Evolutionary conservation across 1,140 invertebrate genomes (phyloP).

Genomic region (Acromyrmex echinatior): DNA sequence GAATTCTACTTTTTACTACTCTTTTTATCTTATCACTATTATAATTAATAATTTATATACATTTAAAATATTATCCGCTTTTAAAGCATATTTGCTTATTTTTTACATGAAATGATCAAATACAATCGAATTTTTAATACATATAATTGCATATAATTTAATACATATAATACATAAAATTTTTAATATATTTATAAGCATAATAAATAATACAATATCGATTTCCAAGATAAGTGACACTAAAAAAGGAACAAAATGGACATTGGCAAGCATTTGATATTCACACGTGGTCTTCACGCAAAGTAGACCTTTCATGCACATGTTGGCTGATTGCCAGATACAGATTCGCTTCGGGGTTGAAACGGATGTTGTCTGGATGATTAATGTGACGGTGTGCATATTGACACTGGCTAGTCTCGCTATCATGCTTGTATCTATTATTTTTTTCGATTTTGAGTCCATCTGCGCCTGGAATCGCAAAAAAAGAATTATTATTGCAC

Average conservation of each 20-base stretch:
- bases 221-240: neutral
- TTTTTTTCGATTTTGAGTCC: neutral
- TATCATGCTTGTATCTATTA: neutral
- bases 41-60: neutral
- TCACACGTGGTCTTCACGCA: neutral
- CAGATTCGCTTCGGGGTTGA: conserved; percentile 26
- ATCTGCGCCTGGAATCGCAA: neutral
- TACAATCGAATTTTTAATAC: neutral
- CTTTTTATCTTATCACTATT: neutral
- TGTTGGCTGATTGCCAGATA: conserved; percentile 36
- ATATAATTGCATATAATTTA: neutral
- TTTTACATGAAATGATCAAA: neutral
- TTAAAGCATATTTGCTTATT: neutral
- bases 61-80: neutral
- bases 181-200: neutral
- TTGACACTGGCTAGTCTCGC: conserved; percentile 20
- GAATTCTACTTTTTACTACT: neutral
- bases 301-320: conserved; percentile 2
- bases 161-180: conserved; percentile 6
- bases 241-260: neutral
- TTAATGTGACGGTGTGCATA: conserved; percentile 39
- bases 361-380: conserved; percentile 40
- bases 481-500: neutral
- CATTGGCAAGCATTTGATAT: neutral
- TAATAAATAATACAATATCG: neutral